phyloP scores from a whole-genome alignment of 92 coral and sea anemone species.

The Phenganax marumi region DNA sequence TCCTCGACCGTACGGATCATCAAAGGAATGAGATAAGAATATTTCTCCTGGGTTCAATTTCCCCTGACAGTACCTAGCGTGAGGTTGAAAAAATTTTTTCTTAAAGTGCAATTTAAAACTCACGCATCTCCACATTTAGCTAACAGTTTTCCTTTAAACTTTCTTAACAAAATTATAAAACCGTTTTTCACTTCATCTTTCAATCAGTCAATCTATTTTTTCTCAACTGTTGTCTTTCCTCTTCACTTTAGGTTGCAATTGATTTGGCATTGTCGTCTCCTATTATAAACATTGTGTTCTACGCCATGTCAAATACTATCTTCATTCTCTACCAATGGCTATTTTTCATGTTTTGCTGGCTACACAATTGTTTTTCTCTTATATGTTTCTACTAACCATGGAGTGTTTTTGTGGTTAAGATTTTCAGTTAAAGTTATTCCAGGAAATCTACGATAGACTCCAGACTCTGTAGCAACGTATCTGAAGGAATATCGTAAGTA shows the following conservation, averaged over 20 bases:
- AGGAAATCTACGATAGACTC: slow-evolving; percentile 62
- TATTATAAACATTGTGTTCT: no score
- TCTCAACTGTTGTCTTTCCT: no score
- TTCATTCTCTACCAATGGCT: not conserved
- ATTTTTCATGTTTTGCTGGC: not conserved
- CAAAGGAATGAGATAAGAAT: slow-evolving; percentile 38
- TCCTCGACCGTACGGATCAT: slow-evolving; percentile 25
- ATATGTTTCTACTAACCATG: slow-evolving; percentile 55
- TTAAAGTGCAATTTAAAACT: not conserved
- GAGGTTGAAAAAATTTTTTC: not conserved
- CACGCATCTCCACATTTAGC: not conserved
- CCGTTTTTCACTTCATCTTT: not conserved
- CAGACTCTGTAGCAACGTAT: slow-evolving; percentile 66
- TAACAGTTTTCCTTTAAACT: not conserved
- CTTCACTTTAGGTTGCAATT: no score
- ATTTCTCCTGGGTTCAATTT: slow-evolving; percentile 30
- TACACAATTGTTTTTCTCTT: no score
- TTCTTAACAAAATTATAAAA: not conserved
- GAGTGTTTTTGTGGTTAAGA: slow-evolving; percentile 57
- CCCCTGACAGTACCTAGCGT: slow-evolving; percentile 45
- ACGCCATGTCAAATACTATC: no score
- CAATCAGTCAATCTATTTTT: no score
- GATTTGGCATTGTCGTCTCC: no score
- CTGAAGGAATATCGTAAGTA: slow-evolving; percentile 27
- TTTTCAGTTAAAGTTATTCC: slow-evolving; percentile 60